These are phyloP conservation scores for Amphipyra berbera DNA, from an alignment of 2,888 invertebrate species.

Conservation along the genomic window DNA sequence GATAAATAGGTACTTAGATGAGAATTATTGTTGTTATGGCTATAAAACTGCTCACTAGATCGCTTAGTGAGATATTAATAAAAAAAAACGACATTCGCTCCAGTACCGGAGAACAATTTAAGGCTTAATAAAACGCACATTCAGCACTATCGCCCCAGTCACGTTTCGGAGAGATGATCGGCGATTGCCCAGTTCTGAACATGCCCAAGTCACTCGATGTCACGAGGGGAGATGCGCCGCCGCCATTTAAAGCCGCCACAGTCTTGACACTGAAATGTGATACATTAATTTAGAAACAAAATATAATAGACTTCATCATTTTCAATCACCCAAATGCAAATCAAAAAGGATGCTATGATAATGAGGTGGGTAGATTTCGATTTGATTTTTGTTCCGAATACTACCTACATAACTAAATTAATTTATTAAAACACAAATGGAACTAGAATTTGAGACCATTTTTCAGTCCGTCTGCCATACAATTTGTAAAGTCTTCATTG, in stretches of 20 bases:
- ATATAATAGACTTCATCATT: too few relatives aligned
- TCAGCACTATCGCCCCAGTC: conserved; percentile 45
- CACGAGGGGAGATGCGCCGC: background rate
- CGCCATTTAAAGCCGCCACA: conserved; percentile 1
- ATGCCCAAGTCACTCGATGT: conserved; percentile 1
- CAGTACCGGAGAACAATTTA: background rate
- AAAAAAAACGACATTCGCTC: conserved; percentile 9
- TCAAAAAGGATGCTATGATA: too few relatives aligned
- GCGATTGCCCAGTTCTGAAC: background rate
- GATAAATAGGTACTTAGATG: too few relatives aligned
- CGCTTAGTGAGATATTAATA: background rate
- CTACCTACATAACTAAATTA: too few relatives aligned
- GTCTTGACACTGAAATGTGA: conserved; percentile 22
- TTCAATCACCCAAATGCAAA: too few relatives aligned
- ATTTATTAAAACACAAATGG: too few relatives aligned
- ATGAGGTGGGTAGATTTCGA: too few relatives aligned
- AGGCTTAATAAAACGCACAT: conserved; percentile 35
- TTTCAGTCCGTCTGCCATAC: too few relatives aligned
- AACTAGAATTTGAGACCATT: too few relatives aligned
- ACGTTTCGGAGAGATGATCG: conserved; percentile 41
- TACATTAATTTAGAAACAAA: background rate
- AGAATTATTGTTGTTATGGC: background rate
- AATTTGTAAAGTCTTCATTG: too few relatives aligned
- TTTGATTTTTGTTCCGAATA: too few relatives aligned
- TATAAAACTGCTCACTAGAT: background rate